Conservation (phyloP, 2,888 invertebrate genomes). For the Polietes domitor region DNA sequence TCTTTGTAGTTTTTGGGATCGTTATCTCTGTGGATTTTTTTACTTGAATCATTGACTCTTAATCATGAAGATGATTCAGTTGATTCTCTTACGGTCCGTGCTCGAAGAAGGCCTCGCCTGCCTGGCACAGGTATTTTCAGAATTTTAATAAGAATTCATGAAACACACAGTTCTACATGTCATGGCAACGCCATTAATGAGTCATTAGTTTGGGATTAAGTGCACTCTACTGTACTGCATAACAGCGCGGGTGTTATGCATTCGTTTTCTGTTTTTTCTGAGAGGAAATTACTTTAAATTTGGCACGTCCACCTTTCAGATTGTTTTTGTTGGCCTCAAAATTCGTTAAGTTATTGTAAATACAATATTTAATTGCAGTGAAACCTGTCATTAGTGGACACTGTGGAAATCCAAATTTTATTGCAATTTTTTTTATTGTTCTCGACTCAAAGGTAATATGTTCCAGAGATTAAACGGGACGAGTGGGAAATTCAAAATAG, state of each 20-base stretch:
- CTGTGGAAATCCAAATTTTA: too few relatives aligned
- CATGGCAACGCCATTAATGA: neutral
- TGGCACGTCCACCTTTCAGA: neutral
- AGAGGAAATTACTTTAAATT: too few relatives aligned
- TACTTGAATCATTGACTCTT: neutral
- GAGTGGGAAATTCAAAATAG: too few relatives aligned
- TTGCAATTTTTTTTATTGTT: too few relatives aligned
- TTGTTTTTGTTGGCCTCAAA: too few relatives aligned
- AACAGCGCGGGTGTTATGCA: neutral
- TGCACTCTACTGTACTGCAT: neutral
- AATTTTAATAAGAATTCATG: neutral
- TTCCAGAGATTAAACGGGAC: too few relatives aligned
- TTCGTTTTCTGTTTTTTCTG: neutral
- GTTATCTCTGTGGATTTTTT: neutral
- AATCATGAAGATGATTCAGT: neutral
- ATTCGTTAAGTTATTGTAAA: too few relatives aligned
- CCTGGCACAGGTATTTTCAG: neutral
- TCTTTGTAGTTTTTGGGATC: too few relatives aligned
- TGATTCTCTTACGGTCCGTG: neutral
- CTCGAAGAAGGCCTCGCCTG: neutral
- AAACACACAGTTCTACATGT: neutral
- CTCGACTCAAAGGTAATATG: too few relatives aligned
- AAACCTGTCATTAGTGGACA: too few relatives aligned
- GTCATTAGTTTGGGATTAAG: neutral
- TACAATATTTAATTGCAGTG: too few relatives aligned